Conservation (phyloP, 2,113 vertebrate species). For the Scopus umbretta region DNA sequence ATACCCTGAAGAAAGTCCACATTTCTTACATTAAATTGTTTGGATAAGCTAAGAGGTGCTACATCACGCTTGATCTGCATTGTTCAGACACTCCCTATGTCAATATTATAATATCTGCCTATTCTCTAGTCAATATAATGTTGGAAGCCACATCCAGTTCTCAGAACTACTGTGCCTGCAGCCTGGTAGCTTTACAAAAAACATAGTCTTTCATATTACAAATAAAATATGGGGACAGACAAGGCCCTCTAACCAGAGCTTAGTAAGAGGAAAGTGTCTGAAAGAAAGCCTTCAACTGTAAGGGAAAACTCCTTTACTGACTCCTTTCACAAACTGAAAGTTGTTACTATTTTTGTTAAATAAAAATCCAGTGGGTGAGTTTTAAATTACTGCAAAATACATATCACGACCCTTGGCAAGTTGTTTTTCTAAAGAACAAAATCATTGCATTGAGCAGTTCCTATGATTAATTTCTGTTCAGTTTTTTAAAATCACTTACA, state of each 20-base stretch:
- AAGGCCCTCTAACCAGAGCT: not conserved
- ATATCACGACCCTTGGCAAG: not conserved
- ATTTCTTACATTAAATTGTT: not conserved
- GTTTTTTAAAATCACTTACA: not conserved
- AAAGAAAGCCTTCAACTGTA: not conserved
- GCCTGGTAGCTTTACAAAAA: not conserved
- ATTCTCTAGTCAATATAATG: not conserved
- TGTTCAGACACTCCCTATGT: not conserved
- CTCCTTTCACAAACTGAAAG: not conserved
- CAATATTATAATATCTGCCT: not conserved
- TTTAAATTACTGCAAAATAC: not conserved
- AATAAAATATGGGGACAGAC: not conserved
- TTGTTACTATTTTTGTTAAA: not conserved
- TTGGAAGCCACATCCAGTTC: not conserved
- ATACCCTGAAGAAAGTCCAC: not conserved
- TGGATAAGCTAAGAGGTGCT: not conserved
- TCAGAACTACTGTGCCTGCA: not conserved
- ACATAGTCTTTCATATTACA: not conserved
- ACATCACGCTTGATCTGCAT: not conserved
- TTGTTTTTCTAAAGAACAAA: not conserved
- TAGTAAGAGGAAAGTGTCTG: not conserved
- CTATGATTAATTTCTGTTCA: not conserved
- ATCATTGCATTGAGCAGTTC: not conserved
- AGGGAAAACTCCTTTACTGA: not conserved
- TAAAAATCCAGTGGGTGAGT: not conserved